phyloP scores from a whole-genome alignment of 1,140 invertebrate species.

The Papilio dardanus region DNA sequence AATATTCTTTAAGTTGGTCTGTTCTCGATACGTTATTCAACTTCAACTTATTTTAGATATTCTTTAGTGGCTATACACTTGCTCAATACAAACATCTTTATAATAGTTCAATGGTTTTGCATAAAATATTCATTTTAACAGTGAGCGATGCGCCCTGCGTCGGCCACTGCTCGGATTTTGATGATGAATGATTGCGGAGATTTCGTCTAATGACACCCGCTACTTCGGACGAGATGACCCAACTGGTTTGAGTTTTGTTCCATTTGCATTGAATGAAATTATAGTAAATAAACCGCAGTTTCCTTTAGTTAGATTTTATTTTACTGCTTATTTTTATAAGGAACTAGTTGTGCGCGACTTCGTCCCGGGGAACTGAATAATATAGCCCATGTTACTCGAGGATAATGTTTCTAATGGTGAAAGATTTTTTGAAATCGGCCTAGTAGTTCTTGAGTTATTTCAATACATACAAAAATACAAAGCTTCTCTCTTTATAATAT shows the following conservation, averaged over 20 bases:
- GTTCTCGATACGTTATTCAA: too few relatives aligned
- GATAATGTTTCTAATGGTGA: too few relatives aligned
- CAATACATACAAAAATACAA: too few relatives aligned
- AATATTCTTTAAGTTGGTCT: too few relatives aligned
- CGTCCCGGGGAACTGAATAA: too few relatives aligned
- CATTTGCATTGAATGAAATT: constrained; percentile 59
- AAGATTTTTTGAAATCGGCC: too few relatives aligned
- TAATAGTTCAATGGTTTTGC: neutral
- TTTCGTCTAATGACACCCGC: constrained; percentile 72
- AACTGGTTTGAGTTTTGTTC: constrained; percentile 53
- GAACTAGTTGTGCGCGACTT: too few relatives aligned
- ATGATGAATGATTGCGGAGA: constrained; percentile 80
- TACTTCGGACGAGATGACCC: constrained; percentile 60
- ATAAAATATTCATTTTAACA: neutral
- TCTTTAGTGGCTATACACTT: neutral
- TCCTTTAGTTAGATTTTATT: neutral
- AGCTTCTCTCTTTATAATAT: too few relatives aligned
- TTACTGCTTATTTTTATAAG: too few relatives aligned
- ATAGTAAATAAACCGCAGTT: constrained; percentile 39
- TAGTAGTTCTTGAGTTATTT: too few relatives aligned
- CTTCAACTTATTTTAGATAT: too few relatives aligned
- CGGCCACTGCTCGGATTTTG: constrained; percentile 70
- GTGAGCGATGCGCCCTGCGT: constrained; percentile 54
- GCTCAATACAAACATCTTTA: neutral
- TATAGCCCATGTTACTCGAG: too few relatives aligned